Evolutionary conservation across 2,888 invertebrate genomes (phyloP).

Genomic region (Drosophila prolongata): DNA sequence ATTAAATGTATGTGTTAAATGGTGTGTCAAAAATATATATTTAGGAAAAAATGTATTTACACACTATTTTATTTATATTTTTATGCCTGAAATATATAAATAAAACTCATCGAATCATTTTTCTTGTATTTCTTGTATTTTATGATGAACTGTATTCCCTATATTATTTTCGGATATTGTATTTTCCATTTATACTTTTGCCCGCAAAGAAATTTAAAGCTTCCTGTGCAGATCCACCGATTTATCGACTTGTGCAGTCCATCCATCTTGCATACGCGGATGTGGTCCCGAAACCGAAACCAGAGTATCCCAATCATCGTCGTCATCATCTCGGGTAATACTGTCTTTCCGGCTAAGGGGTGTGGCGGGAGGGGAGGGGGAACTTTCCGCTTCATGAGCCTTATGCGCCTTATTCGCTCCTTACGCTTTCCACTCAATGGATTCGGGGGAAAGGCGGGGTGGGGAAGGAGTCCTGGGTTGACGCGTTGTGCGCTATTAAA

Average conservation of each 20-base stretch:
- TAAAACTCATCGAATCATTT: no score
- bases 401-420: constrained; percentile 52
- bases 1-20: no score
- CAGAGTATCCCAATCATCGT: constrained; percentile 36
- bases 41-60: no score
- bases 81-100: no score
- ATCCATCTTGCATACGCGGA: constrained; percentile 20
- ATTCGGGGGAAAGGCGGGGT: neutral
- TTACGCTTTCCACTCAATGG: constrained; percentile 73
- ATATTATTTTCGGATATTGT: no score
- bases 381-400: constrained; percentile 69
- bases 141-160: no score
- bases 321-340: constrained; percentile 22
- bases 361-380: constrained; percentile 22
- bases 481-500: constrained; percentile 73
- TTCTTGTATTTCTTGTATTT: no score
- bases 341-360: constrained; percentile 9
- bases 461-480: constrained; percentile 1
- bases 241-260: constrained; percentile 13
- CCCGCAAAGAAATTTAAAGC: neutral
- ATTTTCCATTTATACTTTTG: neutral
- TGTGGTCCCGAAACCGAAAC: constrained; percentile 7
- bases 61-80: neutral
- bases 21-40: no score
- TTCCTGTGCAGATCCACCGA: constrained; percentile 9